Evolutionary conservation across 1,140 invertebrate genomes (phyloP).

Genomic region (Theocolax elegans): DNA sequence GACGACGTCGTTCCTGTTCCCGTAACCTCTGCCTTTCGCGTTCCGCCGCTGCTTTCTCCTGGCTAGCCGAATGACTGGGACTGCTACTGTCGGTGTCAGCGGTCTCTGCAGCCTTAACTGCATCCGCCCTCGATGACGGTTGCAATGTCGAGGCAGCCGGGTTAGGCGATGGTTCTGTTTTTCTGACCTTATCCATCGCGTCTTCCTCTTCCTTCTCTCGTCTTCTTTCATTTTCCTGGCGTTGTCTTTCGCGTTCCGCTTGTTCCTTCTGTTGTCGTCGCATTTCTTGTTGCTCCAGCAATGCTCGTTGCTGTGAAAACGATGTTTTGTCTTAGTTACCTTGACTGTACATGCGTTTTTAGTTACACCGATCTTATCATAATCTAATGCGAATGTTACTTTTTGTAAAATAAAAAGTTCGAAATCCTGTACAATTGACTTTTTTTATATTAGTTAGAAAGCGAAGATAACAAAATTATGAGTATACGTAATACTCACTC

Average conservation of each 20-base stretch:
- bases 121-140: conserved; percentile 65
- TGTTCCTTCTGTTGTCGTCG: conserved; percentile 83
- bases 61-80: conserved; percentile 70
- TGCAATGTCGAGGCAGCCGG: conserved; percentile 54
- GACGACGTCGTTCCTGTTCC: conserved; percentile 88
- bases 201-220: conserved; percentile 85
- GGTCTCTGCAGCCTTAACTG: conserved; percentile 68
- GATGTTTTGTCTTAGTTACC: no score
- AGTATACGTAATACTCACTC: conserved; percentile 66
- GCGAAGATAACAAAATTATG: not conserved
- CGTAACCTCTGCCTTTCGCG: conserved; percentile 82
- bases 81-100: conserved; percentile 69
- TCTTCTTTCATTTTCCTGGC: conserved; percentile 82
- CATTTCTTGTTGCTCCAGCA: conserved; percentile 85
- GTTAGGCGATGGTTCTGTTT: conserved; percentile 65
- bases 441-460: not conserved
- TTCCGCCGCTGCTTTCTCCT: conserved; percentile 78
- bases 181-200: conserved; percentile 77
- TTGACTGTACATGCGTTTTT: no score
- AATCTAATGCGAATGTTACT: no score
- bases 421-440: no score
- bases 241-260: conserved; percentile 81
- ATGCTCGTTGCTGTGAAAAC: conserved; percentile 75
- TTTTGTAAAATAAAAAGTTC: no score
- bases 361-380: no score